Conservation (phyloP, 2,797 vertebrate species). For the Eospalax fontanierii region DNA sequence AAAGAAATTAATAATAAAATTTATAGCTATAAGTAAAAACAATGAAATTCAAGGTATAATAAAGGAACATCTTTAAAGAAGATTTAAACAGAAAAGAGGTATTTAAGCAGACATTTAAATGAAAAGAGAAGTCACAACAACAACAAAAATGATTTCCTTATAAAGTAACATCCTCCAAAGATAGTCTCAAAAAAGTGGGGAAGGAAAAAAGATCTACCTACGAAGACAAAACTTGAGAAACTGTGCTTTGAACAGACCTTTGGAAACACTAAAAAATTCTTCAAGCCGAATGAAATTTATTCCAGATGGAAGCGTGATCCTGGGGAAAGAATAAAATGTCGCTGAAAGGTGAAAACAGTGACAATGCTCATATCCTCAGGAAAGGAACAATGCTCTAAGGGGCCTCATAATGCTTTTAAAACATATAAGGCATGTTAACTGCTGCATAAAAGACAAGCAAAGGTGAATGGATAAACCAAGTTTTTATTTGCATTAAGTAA, state of each 20-base stretch:
- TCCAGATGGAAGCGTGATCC: background rate
- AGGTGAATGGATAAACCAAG: background rate
- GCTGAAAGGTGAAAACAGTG: background rate
- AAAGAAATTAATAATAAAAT: background rate
- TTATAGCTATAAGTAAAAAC: background rate
- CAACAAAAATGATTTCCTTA: background rate
- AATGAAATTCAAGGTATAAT: background rate
- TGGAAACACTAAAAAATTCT: background rate
- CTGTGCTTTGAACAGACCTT: background rate
- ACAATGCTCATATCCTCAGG: background rate
- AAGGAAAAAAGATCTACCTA: background rate
- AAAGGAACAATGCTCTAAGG: background rate
- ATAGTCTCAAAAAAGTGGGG: background rate
- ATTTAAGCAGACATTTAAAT: no score
- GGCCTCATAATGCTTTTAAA: background rate
- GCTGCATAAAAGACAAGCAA: background rate
- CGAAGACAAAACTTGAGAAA: background rate
- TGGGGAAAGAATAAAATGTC: constrained; percentile 4
- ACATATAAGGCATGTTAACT: background rate
- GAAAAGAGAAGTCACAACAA: no score
- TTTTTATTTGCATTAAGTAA: background rate
- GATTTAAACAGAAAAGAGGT: background rate
- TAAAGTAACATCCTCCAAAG: background rate
- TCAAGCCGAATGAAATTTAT: background rate
- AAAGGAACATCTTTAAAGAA: background rate